Percentiles rank a stretch among this genome's conserved stretches.
Conservation (phyloP, 2,797 vertebrate species). For the Sebastes hubbsi region DNA sequence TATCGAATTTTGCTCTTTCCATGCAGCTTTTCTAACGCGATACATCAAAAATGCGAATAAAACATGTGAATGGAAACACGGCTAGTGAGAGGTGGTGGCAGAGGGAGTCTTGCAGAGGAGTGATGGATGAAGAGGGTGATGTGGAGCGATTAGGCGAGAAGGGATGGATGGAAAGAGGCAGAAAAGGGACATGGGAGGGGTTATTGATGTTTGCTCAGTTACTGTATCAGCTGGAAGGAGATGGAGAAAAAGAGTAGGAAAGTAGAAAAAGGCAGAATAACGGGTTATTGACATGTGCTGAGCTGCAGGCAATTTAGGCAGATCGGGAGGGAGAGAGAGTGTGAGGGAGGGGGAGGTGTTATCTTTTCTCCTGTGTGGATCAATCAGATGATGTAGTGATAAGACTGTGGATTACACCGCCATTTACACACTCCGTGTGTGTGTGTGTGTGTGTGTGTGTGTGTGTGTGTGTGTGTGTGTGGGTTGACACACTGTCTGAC, state of each 20-base stretch:
- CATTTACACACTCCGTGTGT: slow-evolving; percentile 69
- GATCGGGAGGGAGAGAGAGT: slow-evolving; percentile 30
- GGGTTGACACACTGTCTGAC: background rate
- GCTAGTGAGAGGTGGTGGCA: background rate
- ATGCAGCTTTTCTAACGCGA: no score
- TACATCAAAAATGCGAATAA: no score
- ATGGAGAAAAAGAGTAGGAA: slow-evolving; percentile 44
- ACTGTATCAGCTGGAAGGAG: slow-evolving; percentile 47
- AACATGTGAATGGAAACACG: no score
- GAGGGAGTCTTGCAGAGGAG: background rate
- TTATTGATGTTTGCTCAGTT: slow-evolving; percentile 55
- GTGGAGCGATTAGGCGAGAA: slow-evolving; percentile 7
- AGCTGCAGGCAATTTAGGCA: slow-evolving; percentile 68
- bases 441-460: background rate
- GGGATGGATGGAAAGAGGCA: slow-evolving; percentile 12
- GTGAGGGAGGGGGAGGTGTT: slow-evolving; percentile 30
- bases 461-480: background rate
- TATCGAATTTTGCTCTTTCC: no score
- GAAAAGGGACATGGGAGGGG: slow-evolving; percentile 16
- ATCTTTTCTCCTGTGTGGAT: slow-evolving; percentile 74
- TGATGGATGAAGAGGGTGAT: slow-evolving; percentile 41
- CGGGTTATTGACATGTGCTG: slow-evolving; percentile 67
- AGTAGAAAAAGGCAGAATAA: slow-evolving; percentile 57
- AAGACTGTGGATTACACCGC: slow-evolving; percentile 75
- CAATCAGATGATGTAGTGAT: slow-evolving; percentile 83